Evolutionary conservation across 2,113 vertebrate species (phyloP).

Genomic region (Tapirus terrestris): DNA sequence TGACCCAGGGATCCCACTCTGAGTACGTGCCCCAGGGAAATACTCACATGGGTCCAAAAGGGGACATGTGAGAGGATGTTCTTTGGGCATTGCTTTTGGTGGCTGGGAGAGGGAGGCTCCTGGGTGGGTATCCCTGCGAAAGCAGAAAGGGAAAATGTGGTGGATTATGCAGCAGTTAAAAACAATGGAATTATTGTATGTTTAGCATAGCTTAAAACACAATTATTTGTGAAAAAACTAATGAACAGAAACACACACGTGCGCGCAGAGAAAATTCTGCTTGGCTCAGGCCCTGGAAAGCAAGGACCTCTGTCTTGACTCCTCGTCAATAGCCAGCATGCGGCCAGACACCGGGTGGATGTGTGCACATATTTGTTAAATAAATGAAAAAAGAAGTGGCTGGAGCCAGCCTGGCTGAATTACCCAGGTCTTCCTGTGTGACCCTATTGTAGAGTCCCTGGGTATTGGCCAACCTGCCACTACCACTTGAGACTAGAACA

Average conservation of each 20-base stretch:
- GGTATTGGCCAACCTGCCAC: background rate
- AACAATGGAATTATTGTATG: background rate
- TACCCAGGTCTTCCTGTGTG: background rate
- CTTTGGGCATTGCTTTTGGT: slow-evolving; percentile 21
- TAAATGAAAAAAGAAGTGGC: slow-evolving; percentile 1
- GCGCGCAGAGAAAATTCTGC: background rate
- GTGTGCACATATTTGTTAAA: background rate
- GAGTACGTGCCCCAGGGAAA: background rate
- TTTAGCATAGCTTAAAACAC: slow-evolving; percentile 4
- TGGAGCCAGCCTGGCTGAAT: background rate
- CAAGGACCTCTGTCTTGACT: background rate
- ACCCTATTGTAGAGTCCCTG: background rate
- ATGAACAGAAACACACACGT: background rate
- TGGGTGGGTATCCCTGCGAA: background rate
- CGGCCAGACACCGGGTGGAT: background rate
- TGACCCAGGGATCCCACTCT: background rate
- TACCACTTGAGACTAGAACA: background rate
- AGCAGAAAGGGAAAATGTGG: background rate
- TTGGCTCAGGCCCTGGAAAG: background rate
- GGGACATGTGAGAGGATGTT: background rate
- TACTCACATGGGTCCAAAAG: background rate
- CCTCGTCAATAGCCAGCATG: background rate
- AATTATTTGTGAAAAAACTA: background rate
- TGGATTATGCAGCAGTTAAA: background rate
- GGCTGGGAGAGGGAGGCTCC: background rate